Base-by-base conservation (phyloP, 1,140 invertebrate species). In the Lanistes nyassanus region DNA sequence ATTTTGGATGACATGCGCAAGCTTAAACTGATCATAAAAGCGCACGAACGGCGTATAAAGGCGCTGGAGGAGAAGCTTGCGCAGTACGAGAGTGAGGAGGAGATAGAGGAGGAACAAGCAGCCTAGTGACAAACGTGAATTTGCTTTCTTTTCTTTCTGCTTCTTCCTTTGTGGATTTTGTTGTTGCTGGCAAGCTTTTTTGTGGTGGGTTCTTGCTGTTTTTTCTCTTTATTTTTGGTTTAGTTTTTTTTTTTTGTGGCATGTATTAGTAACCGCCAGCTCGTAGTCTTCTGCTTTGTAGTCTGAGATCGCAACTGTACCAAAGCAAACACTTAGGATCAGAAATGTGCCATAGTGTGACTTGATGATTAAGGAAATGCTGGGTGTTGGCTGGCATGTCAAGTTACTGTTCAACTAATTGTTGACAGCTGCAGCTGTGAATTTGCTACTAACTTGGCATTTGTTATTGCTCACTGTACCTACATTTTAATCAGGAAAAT, bases 1-100 rank as follows among this genome's bases (percentile, higher is more conserved):
- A 81, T 90, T 53, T 75, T 87, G 76, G 88, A 89, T 67, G 89
- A 90, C 80, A 87, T 90, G 72, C 82, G 88, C 73, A 89, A 89
- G 83, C 80, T 90, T 79, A 89, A 89, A 84, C 88, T 90, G 72
- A 90, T 90, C 74, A 86, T 89, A 23, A 89, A 89, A 81, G 89
- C 88, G 56, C 89, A 90, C 79, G 89, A 90, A 77, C 82, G 87
- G 66, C 80, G 89, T 71, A 90, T 90, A 76, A 89, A 89, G 84
- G 81, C 83, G 13, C 80, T 90, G 75, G 89, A 90, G 78, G 88
- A 88, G 66, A 86, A 82, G 78, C 76, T 88, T 73, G 68, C 81
- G 36, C 81, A 86, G 71, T 87, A 87, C 81, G 88, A 88, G 42
- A 84, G 84, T 21, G 85, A 86, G 58, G 85, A 86, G 67, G 85